Conservation (phyloP, 2,797 vertebrate genomes). For the Protosalanx chinensis region DNA sequence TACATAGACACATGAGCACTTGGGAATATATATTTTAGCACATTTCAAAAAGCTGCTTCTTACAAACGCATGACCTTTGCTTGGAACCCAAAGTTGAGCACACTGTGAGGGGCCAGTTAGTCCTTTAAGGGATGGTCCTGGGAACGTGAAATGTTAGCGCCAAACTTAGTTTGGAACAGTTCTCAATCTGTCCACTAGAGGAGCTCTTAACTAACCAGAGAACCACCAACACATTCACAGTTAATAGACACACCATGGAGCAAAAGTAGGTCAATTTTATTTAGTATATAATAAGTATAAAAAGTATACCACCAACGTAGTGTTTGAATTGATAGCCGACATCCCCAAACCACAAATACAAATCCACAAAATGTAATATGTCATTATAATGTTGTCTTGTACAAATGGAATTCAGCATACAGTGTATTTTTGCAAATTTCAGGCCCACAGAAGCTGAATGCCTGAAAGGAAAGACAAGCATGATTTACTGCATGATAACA, state of each 20-base stretch:
- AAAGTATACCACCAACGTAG: not conserved
- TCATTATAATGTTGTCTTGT: not conserved
- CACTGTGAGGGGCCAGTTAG: no score
- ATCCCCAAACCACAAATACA: not conserved
- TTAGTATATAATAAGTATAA: not conserved
- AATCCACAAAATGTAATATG: not conserved
- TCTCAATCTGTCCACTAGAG: constrained; percentile 65
- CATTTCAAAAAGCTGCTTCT: not conserved
- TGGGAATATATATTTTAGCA: not conserved
- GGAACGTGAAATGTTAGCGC: not conserved
- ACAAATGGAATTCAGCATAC: not conserved
- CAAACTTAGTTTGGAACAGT: constrained; percentile 21
- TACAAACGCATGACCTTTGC: not conserved
- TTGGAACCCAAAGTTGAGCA: not conserved
- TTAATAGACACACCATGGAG: not conserved
- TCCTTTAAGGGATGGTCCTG: not conserved
- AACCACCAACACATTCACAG: not conserved
- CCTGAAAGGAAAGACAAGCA: not conserved
- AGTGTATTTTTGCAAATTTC: not conserved
- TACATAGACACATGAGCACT: not conserved
- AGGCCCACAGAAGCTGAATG: not conserved
- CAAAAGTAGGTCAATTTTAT: not conserved
- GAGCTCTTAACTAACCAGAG: constrained; percentile 63
- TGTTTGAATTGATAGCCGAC: not conserved
- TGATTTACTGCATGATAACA: no score